phyloP scores from a whole-genome alignment of 1,140 invertebrate genomes.

The Platyscapa corneri region DNA sequence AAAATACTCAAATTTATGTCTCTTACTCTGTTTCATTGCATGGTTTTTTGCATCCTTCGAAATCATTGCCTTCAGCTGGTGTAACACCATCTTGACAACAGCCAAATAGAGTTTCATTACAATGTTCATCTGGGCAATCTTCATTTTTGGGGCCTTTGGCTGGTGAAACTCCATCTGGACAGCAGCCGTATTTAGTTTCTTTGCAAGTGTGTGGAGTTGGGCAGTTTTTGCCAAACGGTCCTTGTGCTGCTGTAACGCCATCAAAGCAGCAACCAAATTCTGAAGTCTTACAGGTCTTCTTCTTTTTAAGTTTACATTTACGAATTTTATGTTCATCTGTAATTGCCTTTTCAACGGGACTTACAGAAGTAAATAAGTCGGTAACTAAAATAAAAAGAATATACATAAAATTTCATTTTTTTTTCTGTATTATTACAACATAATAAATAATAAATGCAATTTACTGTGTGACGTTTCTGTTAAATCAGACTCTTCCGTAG shows the following conservation, averaged over 20 bases:
- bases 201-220: conserved; percentile 82
- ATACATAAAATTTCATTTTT: not conserved
- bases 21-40: conserved; percentile 79
- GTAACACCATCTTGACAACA: conserved; percentile 90
- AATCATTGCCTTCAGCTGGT: conserved; percentile 85
- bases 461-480: conserved; percentile 62
- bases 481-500: conserved; percentile 56
- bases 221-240: conserved; percentile 90
- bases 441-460: conserved; percentile 19
- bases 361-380: conserved; percentile 66
- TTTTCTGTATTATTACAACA: conserved; percentile 1
- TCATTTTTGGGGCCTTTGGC: conserved; percentile 82
- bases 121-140: conserved; percentile 85
- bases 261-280: conserved; percentile 94
- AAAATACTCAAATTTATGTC: not conserved
- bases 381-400: conserved; percentile 58
- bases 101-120: conserved; percentile 86
- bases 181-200: conserved; percentile 91
- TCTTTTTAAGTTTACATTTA: conserved; percentile 79
- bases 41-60: conserved; percentile 86
- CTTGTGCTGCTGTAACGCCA: conserved; percentile 85
- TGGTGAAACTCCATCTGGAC: conserved; percentile 89
- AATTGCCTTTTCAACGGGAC: conserved; percentile 71
- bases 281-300: conserved; percentile 79
- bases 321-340: conserved; percentile 71